These are phyloP conservation scores for Cephalopholis sonnerati DNA, from an alignment of 2,113 vertebrate genomes.

Conservation along the genomic window DNA sequence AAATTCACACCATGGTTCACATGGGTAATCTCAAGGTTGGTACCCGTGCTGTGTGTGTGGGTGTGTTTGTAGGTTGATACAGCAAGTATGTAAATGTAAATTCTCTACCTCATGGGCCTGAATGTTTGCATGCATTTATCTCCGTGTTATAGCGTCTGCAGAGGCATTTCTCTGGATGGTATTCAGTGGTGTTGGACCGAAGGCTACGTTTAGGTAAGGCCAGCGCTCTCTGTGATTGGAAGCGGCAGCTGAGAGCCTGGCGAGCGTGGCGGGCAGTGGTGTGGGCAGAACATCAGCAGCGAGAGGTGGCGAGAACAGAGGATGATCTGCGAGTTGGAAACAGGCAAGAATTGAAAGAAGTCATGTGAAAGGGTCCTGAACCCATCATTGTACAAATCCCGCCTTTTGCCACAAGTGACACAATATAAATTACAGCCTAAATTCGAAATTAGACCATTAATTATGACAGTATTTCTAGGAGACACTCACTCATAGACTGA, in stretches of 20 bases:
- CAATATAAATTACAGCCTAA: not conserved
- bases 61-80: not conserved
- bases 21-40: slow-evolving; percentile 81
- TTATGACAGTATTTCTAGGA: not conserved
- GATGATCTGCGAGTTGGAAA: slow-evolving; percentile 87
- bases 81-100: not conserved
- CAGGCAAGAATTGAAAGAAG: slow-evolving; percentile 82
- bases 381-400: not conserved
- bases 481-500: not conserved
- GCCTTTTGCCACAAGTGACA: not conserved
- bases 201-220: slow-evolving; percentile 91
- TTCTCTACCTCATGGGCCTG: not conserved
- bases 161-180: slow-evolving; percentile 93
- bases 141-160: slow-evolving; percentile 87
- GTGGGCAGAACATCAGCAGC: slow-evolving; percentile 84
- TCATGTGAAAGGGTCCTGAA: not conserved
- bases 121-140: not conserved
- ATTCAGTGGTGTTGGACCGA: slow-evolving; percentile 87
- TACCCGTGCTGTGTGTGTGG: not conserved
- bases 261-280: slow-evolving; percentile 88
- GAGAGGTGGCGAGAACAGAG: slow-evolving; percentile 85
- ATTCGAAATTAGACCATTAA: not conserved
- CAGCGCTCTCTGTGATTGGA: slow-evolving; percentile 91
- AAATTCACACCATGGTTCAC: slow-evolving; percentile 66
- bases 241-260: slow-evolving; percentile 88